Percentiles rank a stretch among this genome's conserved stretches.
Evolutionary conservation across 1,140 invertebrate genomes (phyloP).

Genomic region (Phenacoccus solenopsis): DNA sequence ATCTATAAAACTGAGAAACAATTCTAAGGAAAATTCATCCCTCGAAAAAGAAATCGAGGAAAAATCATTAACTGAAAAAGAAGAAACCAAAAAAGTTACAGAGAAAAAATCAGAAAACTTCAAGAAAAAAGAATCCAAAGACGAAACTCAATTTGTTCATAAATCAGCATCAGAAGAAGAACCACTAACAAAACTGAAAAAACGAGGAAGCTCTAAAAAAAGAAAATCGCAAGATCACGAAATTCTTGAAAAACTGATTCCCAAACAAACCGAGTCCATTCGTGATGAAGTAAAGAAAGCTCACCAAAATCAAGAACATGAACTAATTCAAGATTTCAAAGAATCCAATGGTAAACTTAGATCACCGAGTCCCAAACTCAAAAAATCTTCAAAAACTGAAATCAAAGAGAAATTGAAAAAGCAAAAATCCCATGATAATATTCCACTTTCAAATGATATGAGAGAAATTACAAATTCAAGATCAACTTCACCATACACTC

Average conservation of each 20-base stretch:
- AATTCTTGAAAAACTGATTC: not conserved
- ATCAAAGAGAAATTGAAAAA: too few relatives aligned
- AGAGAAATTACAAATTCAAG: too few relatives aligned
- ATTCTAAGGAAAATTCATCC: slow-evolving; percentile 24
- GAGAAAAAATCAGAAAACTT: slow-evolving; percentile 19
- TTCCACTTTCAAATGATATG: too few relatives aligned
- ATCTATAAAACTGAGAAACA: slow-evolving; percentile 24
- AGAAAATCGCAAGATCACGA: not conserved
- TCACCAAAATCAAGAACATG: too few relatives aligned
- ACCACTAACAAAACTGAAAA: slow-evolving; percentile 19
- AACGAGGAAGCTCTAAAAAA: not conserved
- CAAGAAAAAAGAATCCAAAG: slow-evolving; percentile 22
- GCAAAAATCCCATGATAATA: too few relatives aligned
- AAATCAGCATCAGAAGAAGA: too few relatives aligned
- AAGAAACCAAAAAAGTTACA: not conserved
- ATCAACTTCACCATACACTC: too few relatives aligned
- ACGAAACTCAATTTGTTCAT: too few relatives aligned
- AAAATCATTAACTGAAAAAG: not conserved
- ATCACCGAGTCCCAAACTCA: too few relatives aligned
- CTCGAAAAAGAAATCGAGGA: slow-evolving; percentile 22
- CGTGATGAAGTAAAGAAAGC: not conserved
- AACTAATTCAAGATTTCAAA: too few relatives aligned
- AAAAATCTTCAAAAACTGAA: too few relatives aligned
- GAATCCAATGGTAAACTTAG: too few relatives aligned
- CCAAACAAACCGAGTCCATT: slow-evolving; percentile 20